Percentiles rank a stretch among this genome's conserved stretches.
Conservation (phyloP, 2,113 vertebrate genomes). For the Bufo gargarizans region DNA sequence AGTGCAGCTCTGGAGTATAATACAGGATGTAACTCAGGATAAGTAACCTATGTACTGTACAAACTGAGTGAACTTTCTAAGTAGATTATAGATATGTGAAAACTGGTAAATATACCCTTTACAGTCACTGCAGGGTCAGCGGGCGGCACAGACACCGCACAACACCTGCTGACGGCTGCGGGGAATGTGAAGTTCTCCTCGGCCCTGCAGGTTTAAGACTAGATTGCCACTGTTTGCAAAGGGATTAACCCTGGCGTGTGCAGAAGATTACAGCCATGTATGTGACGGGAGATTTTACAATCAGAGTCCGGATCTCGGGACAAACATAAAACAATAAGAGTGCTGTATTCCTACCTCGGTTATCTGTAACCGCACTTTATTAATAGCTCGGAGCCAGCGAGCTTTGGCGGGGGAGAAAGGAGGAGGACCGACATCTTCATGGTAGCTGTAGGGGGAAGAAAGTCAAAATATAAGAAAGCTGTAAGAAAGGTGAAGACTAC, state of each 20-base stretch:
- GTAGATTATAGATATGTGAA: no score
- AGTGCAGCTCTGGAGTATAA: no score
- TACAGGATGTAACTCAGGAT: no score
- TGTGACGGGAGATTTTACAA: not conserved
- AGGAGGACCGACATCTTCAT: constrained; percentile 70
- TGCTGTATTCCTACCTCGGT: constrained; percentile 83
- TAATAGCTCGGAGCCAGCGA: constrained; percentile 92
- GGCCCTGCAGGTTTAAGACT: not conserved
- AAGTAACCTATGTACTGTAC: no score
- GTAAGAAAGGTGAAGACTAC: not conserved
- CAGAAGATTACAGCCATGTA: not conserved
- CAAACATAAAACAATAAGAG: not conserved
- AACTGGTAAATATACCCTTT: no score
- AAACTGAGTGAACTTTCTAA: no score
- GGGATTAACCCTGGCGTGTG: not conserved
- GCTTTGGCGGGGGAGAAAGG: constrained; percentile 85
- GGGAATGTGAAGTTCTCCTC: not conserved
- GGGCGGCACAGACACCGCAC: not conserved
- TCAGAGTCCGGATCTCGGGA: not conserved
- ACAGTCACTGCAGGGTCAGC: no score
- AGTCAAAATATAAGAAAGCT: not conserved
- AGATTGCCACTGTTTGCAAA: not conserved
- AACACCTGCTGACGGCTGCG: not conserved
- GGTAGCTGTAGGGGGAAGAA: constrained; percentile 63
- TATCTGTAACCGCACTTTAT: constrained; percentile 89